Conservation (phyloP, 2,113 vertebrate species). For the Microcebus tavaratra region DNA sequence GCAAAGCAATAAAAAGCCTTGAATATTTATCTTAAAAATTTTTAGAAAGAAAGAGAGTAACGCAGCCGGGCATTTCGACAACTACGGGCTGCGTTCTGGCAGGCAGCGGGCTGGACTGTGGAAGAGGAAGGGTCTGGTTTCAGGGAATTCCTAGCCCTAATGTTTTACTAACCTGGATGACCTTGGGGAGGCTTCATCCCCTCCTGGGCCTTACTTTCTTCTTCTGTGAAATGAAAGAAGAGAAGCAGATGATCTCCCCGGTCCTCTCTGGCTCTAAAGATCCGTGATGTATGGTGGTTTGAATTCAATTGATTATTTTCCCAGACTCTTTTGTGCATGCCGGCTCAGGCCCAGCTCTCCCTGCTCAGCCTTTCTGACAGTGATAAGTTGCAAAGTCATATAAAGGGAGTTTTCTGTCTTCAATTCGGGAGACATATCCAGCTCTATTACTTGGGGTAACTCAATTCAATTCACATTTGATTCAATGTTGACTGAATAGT, state of each 20-base stretch:
- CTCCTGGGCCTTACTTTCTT: neutral
- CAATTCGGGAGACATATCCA: constrained; percentile 59
- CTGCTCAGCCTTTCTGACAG: constrained; percentile 67
- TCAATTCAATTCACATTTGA: constrained; percentile 80
- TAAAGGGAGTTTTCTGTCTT: constrained; percentile 75
- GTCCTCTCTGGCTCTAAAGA: constrained; percentile 36
- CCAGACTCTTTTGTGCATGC: constrained; percentile 32
- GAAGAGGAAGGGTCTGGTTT: neutral
- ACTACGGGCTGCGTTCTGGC: neutral
- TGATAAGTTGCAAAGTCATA: constrained; percentile 79
- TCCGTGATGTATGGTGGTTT: constrained; percentile 72
- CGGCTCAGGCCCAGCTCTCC: constrained; percentile 32
- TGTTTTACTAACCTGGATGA: neutral
- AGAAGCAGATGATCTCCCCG: constrained; percentile 52
- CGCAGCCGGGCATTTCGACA: neutral
- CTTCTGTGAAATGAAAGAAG: constrained; percentile 49
- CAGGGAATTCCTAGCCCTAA: neutral
- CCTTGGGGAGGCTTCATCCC: rapidly evolving
- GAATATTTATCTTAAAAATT: neutral
- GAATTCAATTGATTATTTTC: constrained; percentile 78
- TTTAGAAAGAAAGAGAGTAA: neutral
- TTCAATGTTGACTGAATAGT: constrained; percentile 77
- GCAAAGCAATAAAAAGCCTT: neutral
- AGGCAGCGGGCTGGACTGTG: neutral
- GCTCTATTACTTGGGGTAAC: constrained; percentile 78